Conservation (phyloP, 2,797 vertebrate species). For the Sebastolobus altivelis region DNA sequence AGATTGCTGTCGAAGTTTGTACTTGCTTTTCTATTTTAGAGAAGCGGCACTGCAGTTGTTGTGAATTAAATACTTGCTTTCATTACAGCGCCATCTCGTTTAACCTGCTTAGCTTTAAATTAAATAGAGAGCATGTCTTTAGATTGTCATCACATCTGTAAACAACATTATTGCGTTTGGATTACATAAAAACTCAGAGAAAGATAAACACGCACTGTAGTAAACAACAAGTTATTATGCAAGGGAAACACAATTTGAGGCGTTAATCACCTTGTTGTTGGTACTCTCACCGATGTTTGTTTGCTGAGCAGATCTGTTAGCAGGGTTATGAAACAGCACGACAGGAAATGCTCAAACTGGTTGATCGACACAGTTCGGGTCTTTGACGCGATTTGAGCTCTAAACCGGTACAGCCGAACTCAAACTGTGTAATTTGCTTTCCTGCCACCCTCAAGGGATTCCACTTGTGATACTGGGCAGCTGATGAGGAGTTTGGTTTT, state of each 20-base stretch:
- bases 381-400: conserved; percentile 22
- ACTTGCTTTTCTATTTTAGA: neutral
- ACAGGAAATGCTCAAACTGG: conserved; percentile 11
- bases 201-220: conserved; percentile 20
- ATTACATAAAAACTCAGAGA: conserved; percentile 40
- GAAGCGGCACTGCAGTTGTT: neutral
- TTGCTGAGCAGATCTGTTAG: conserved; percentile 37
- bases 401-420: conserved; percentile 19
- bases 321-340: conserved; percentile 5
- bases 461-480: conserved; percentile 31
- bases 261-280: conserved; percentile 40
- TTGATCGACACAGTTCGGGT: conserved; percentile 24
- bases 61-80: neutral
- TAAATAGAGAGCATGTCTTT: conserved; percentile 3
- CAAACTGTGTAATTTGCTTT: conserved; percentile 45
- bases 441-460: conserved; percentile 29
- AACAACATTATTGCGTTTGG: conserved; percentile 32
- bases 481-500: conserved; percentile 42
- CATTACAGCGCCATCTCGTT: neutral
- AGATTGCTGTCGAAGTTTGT: neutral
- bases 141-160: conserved; percentile 41
- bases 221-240: conserved; percentile 35
- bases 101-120: conserved; percentile 21
- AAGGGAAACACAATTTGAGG: conserved; percentile 30
- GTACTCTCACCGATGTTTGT: conserved; percentile 13